Evolutionary conservation across 2,888 invertebrate species (phyloP).

Genomic region (Argyra leucocephala): DNA sequence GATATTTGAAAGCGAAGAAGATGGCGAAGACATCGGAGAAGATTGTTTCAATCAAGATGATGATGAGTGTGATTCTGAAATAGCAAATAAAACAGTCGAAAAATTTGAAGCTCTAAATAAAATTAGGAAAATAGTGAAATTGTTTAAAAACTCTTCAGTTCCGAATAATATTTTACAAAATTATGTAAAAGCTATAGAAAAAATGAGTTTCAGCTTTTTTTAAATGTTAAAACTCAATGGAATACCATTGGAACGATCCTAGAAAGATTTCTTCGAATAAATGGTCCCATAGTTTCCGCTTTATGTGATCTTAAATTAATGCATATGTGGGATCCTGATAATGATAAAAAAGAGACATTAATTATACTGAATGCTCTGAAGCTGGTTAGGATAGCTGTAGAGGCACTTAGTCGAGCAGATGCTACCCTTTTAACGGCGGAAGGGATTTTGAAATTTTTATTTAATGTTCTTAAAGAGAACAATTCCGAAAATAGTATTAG

Average conservation of each 20-base stretch:
- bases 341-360: neutral
- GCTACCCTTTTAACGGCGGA: constrained; percentile 3
- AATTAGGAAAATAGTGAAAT: neutral
- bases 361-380: neutral
- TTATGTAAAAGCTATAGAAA: neutral
- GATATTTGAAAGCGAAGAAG: neutral
- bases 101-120: no score
- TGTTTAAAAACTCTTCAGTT: constrained; percentile 8
- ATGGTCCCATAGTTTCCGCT: neutral
- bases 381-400: constrained; percentile 7
- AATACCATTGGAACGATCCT: constrained; percentile 1
- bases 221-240: constrained; percentile 11
- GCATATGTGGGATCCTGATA: constrained; percentile 4
- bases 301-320: constrained; percentile 2
- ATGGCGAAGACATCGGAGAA: no score
- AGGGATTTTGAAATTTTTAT: constrained; percentile 10
- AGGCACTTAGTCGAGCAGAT: constrained; percentile 1
- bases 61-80: neutral
- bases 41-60: no score
- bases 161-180: constrained; percentile 8
- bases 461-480: neutral
- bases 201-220: constrained; percentile 1
- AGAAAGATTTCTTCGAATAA: neutral
- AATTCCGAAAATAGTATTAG: neutral
- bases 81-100: no score